phyloP scores from a whole-genome alignment of 2,888 invertebrate species.

The Xestia ashworthii region DNA sequence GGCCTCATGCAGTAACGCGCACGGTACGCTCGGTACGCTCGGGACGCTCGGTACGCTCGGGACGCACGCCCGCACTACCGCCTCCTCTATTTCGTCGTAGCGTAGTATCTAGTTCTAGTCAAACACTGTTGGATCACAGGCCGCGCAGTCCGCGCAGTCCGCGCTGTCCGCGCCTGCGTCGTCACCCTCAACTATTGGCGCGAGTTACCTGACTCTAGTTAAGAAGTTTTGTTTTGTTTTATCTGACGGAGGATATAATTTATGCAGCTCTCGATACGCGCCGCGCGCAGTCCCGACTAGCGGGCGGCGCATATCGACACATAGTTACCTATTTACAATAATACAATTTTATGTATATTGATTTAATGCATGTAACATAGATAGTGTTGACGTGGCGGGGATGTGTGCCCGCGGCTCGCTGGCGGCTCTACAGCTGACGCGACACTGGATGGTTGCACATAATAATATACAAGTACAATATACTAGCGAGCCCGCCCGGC shows the following conservation, averaged over 20 bases:
- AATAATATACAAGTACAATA: constrained; percentile 39
- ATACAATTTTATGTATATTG: constrained; percentile 81
- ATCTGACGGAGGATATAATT: constrained; percentile 75
- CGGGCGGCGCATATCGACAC: constrained; percentile 75
- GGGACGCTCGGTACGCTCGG: constrained; percentile 11
- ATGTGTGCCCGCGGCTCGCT: neutral
- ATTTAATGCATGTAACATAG: constrained; percentile 80
- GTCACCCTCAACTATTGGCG: constrained; percentile 66
- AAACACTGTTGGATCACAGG: constrained; percentile 70
- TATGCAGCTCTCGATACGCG: constrained; percentile 79
- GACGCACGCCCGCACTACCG: constrained; percentile 25
- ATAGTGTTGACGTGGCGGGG: constrained; percentile 75
- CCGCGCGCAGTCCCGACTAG: constrained; percentile 63
- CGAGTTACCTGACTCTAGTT: constrained; percentile 84
- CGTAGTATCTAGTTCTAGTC: constrained; percentile 73
- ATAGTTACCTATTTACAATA: constrained; percentile 85
- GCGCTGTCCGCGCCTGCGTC: constrained; percentile 23
- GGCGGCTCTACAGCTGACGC: neutral
- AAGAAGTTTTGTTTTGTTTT: constrained; percentile 78
- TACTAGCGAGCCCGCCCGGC: constrained; percentile 25
- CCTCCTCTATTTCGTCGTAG: constrained; percentile 62
- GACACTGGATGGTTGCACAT: constrained; percentile 11
- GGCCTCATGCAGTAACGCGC: constrained; percentile 93
- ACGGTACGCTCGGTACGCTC: neutral
- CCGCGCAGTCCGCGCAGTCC: constrained; percentile 39